These are phyloP conservation scores for Bathynomus jamesi DNA, from an alignment of 1,140 invertebrate species.

Conservation along the genomic window DNA sequence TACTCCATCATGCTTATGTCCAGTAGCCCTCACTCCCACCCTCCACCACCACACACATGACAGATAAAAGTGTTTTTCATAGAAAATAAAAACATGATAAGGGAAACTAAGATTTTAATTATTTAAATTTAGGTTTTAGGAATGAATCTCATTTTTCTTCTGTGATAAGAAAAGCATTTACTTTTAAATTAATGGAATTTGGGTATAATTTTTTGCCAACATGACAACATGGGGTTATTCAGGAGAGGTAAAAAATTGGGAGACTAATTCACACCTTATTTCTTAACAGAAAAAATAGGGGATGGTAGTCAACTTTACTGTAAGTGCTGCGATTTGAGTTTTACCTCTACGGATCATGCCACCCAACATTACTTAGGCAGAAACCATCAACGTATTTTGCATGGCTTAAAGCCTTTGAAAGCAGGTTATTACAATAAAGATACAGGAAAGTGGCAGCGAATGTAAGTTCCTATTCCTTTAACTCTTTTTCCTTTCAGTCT, in stretches of 20 bases:
- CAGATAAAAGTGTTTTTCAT: no score
- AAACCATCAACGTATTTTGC: slow-evolving; percentile 50
- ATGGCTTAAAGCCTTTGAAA: slow-evolving; percentile 39
- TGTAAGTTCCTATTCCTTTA: no score
- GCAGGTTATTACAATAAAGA: slow-evolving; percentile 39
- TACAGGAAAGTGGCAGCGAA: slow-evolving; percentile 41
- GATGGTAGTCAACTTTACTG: slow-evolving; percentile 42
- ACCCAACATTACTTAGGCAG: slow-evolving; percentile 53
- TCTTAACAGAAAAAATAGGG: slow-evolving; percentile 29
- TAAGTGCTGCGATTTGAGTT: slow-evolving; percentile 51
- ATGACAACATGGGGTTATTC: not conserved
- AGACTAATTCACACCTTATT: not conserved
- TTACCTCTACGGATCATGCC: slow-evolving; percentile 52
- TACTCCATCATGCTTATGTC: no score
- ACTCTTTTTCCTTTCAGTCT: no score
- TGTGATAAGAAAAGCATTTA: not conserved
- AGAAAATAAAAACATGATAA: no score
- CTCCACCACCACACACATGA: no score
- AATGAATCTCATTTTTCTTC: not conserved
- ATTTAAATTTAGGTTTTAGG: not conserved
- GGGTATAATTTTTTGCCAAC: not conserved
- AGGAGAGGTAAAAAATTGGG: not conserved
- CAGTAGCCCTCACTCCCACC: no score
- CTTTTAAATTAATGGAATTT: no score
- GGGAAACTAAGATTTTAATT: not conserved